Evolutionary conservation across 1,140 invertebrate genomes (phyloP), one percentile per base, ranked within the genome.

Genomic region (Lucilia cuprina): DNA sequence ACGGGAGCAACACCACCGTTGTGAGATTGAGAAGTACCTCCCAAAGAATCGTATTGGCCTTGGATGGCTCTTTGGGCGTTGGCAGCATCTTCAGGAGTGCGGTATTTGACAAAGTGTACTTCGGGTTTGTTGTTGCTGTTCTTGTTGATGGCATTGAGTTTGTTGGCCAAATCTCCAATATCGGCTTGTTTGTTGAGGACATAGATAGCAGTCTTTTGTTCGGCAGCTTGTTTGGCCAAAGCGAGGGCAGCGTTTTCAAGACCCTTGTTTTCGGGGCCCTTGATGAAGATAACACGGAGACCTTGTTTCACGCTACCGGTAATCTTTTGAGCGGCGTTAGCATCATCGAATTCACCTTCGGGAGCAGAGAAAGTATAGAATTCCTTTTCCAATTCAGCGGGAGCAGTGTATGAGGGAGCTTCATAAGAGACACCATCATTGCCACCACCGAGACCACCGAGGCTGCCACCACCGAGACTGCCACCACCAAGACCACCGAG

Each of bases 21-120:
- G 70, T 87, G 87, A 21, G 87, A 77, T 65, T 87, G 85, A 3
- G 88, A 85, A 65, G 83, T 83, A 25, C 89, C 89, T 8, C 89
- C 89, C 78, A 90, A 85, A 70, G 87, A 86, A 82, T 90, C 89
- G 60, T 90, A 90, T 85, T 90, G 89, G 0, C 84, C 84, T 85
- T 90, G 89, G 21, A 90, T 90, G 49, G 86, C 84, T 25, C 83
- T 86, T 83, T 90, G 89, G 0, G 89, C 89, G 19, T 90, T 87
- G 55, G 80, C 83, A 2, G 89, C 89, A 80, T 90, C 89, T 86
- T 90, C 87, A 25, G 83, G 85, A 5, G 89, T 90, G 82, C 89
- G 86, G 82, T 90, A 90, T 84, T 90, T 90, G 65, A 90, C 89
- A 21, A 90, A 90, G 84, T 90, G 89, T 5, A 90, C 89, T 82